These are phyloP conservation scores for Sinocyclocheilus anophthalmus DNA, from an alignment of 2,113 vertebrate genomes.

Conservation along the genomic window DNA sequence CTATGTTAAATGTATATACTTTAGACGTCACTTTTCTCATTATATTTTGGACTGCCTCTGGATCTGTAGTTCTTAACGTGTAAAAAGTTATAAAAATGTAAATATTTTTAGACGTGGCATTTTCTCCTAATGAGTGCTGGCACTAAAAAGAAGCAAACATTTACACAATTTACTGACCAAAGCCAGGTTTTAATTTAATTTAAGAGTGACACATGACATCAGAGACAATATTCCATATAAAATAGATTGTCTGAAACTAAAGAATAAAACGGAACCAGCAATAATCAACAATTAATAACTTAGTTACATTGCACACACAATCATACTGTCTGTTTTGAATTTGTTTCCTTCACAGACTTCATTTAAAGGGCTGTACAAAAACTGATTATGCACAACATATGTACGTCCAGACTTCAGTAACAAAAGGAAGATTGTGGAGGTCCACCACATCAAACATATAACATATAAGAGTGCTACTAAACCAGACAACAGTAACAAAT, in stretches of 20 bases:
- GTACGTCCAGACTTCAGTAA: conserved; percentile 51
- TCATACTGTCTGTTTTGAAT: conserved; percentile 18
- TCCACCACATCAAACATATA: conserved; percentile 38
- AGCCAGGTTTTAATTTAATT: conserved; percentile 52
- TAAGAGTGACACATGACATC: background rate
- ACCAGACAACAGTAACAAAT: conserved; percentile 32
- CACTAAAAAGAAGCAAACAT: background rate
- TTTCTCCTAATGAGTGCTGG: background rate
- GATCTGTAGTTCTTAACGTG: background rate
- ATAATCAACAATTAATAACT: conserved; percentile 67
- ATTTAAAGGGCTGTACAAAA: conserved; percentile 52
- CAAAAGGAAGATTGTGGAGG: conserved; percentile 31
- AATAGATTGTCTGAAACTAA: conserved; percentile 43
- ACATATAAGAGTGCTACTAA: conserved; percentile 34
- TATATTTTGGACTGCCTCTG: background rate
- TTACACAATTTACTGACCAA: conserved; percentile 31
- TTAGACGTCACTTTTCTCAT: background rate
- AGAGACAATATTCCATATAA: conserved; percentile 38
- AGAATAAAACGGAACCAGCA: conserved; percentile 46
- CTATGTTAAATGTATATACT: background rate
- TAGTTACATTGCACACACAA: conserved; percentile 56
- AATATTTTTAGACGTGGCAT: background rate
- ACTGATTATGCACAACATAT: conserved; percentile 61
- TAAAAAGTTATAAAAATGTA: background rate
- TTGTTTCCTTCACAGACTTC: conserved; percentile 44